A percentile compares a stretch with the other conserved stretches of the same genome.
Evolutionary conservation across 2,888 invertebrate species (phyloP).

Genomic region (Ligdia adustata): DNA sequence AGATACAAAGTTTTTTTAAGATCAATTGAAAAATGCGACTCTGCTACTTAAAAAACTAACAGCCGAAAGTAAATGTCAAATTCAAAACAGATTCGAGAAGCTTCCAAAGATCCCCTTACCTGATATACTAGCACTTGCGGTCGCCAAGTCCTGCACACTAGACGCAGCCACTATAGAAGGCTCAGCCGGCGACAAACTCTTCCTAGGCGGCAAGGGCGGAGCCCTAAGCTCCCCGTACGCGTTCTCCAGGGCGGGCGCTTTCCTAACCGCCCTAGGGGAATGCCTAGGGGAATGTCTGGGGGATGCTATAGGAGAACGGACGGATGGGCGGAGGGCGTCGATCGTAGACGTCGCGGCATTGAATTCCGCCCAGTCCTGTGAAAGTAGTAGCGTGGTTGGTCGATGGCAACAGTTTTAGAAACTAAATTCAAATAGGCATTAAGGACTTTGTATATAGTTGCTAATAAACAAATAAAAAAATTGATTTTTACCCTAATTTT

Average conservation of each 20-base stretch:
- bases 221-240: constrained; percentile 74
- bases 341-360: constrained; percentile 86
- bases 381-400: not conserved
- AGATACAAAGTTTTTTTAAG: no score
- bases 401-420: not conserved
- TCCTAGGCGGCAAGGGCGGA: constrained; percentile 84
- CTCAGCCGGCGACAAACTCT: constrained; percentile 79
- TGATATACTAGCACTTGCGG: constrained; percentile 49
- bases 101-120: no score
- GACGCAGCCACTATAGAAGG: constrained; percentile 60
- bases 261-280: constrained; percentile 63
- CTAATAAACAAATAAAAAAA: no score
- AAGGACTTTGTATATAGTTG: no score
- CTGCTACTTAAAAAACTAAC: no score
- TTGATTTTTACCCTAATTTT: no score
- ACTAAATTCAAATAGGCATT: no score
- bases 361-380: constrained; percentile 85
- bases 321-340: constrained; percentile 77
- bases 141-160: constrained; percentile 72
- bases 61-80: no score
- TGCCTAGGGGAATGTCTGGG: constrained; percentile 82
- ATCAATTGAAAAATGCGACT: no score
- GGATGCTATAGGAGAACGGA: constrained; percentile 83
- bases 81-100: no score
- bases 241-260: constrained; percentile 61